phyloP scores from a whole-genome alignment of 2,797 vertebrate genomes.

The Sitta carolinensis region DNA sequence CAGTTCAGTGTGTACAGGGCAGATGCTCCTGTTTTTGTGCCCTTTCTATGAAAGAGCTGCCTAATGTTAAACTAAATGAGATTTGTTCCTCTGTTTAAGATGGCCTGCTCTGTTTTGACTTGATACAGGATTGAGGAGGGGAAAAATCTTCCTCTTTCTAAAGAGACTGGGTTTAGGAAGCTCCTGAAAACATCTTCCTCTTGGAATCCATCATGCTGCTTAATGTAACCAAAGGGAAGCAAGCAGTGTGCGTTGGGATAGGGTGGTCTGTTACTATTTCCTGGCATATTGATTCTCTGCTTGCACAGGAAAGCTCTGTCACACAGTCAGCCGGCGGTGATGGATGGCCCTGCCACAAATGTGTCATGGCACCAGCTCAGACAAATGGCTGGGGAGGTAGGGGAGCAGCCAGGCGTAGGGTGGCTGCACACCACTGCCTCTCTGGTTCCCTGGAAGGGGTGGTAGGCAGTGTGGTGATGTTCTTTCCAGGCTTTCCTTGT shows the following conservation, averaged over 20 bases:
- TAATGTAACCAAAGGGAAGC: background rate
- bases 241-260: background rate
- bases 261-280: conserved; percentile 64
- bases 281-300: conserved; percentile 63
- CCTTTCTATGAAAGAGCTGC: background rate
- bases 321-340: background rate
- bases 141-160: background rate
- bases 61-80: background rate
- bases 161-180: background rate
- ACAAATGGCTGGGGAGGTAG: background rate
- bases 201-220: background rate
- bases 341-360: background rate
- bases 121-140: background rate
- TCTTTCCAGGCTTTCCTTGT: background rate
- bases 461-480: background rate
- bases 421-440: background rate
- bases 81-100: background rate
- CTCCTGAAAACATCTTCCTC: background rate
- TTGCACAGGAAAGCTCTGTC: conserved; percentile 48
- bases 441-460: background rate
- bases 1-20: background rate
- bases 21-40: background rate
- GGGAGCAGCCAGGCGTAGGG: background rate
- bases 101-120: background rate
- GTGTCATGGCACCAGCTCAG: background rate